Percentiles rank a stretch among this genome's conserved stretches.
Conservation (phyloP, 2,797 vertebrate species). For the Margarornis squamiger region DNA sequence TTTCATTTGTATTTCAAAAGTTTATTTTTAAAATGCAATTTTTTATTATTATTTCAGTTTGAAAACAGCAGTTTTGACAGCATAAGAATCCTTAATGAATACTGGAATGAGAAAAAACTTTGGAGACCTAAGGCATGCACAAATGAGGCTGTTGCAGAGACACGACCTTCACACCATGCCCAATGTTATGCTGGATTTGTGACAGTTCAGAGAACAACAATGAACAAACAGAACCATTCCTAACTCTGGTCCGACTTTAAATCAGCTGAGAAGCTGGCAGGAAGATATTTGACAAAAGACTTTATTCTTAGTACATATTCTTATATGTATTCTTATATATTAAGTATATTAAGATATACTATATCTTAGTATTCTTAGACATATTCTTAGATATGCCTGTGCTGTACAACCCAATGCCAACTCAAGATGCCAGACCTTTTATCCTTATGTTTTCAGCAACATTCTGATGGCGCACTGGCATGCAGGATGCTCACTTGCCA, state of each 20-base stretch:
- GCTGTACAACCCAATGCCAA: neutral
- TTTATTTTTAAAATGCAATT: fast-evolving
- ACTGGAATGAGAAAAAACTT: neutral
- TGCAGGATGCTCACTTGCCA: neutral
- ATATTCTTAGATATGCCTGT: neutral
- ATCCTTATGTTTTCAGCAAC: neutral
- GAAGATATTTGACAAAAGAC: neutral
- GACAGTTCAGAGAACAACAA: neutral
- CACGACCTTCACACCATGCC: fast-evolving
- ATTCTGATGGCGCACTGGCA: fast-evolving
- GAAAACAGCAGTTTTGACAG: neutral
- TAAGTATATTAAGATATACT: no score
- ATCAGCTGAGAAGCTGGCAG: neutral
- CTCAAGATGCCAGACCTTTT: neutral
- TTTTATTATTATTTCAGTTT: neutral
- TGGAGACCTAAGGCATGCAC: neutral
- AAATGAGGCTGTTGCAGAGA: neutral
- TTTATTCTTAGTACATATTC: no score
- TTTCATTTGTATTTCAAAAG: neutral
- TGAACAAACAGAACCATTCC: neutral
- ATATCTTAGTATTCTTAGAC: no score
- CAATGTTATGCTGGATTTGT: fast-evolving
- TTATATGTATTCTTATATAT: no score
- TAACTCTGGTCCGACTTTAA: neutral
- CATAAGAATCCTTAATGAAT: neutral